These are phyloP conservation scores for Orchestes rusci DNA, from an alignment of 2,888 invertebrate genomes.

Conservation along the genomic window DNA sequence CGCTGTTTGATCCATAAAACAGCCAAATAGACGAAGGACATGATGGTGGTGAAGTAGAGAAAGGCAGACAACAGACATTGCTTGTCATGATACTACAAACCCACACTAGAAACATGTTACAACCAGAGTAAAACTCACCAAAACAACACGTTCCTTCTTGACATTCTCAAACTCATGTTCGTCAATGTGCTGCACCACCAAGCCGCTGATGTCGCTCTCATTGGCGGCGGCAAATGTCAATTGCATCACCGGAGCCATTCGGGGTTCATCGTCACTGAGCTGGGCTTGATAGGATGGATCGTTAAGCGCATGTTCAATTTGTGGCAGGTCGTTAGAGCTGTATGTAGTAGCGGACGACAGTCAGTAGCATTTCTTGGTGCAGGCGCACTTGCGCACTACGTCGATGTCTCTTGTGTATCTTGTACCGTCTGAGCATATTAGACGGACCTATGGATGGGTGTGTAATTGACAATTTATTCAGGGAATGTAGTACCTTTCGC, in stretches of 20 bases:
- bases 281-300: constrained; percentile 18
- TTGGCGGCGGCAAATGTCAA: constrained; percentile 41
- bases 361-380: constrained; percentile 85
- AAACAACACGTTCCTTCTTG: constrained; percentile 25
- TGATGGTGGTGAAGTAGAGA: constrained; percentile 43
- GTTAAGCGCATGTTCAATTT: too few relatives aligned
- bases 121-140: constrained; percentile 16
- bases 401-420: constrained; percentile 94
- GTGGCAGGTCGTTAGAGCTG: constrained; percentile 40
- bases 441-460: constrained; percentile 61
- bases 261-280: constrained; percentile 15
- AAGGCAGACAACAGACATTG: constrained; percentile 42
- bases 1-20: constrained; percentile 43
- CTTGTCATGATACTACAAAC: constrained; percentile 36
- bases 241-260: constrained; percentile 21
- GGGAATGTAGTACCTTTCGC: constrained; percentile 78
- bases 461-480: neutral
- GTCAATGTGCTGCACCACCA: constrained; percentile 40
- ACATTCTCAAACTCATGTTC: constrained; percentile 24
- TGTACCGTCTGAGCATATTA: constrained; percentile 87
- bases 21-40: constrained; percentile 42
- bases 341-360: constrained; percentile 56
- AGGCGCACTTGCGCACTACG: constrained; percentile 93
- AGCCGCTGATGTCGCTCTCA: constrained; percentile 35
- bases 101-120: neutral